Evolutionary conservation across 2,797 vertebrate genomes (phyloP).

Genomic region (Myotis daubentonii): DNA sequence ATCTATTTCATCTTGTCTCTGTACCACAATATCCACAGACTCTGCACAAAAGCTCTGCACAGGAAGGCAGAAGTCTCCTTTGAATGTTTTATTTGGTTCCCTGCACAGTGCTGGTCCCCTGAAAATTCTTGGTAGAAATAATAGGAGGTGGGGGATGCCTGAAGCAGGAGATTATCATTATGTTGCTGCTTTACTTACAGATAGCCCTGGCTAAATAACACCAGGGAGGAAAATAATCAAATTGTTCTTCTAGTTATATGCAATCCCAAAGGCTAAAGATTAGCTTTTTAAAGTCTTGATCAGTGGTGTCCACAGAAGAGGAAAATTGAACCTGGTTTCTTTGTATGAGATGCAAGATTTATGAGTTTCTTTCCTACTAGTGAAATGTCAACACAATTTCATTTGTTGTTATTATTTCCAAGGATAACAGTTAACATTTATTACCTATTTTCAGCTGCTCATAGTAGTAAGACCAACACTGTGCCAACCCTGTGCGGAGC

Average conservation of each 20-base stretch:
- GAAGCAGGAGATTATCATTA: not conserved
- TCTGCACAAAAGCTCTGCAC: not conserved
- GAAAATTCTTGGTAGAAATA: conserved; percentile 22
- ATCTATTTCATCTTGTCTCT: not conserved
- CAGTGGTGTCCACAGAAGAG: not conserved
- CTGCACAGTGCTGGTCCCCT: not conserved
- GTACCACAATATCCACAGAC: not conserved
- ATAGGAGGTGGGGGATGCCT: not conserved
- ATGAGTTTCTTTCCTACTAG: conserved; percentile 41
- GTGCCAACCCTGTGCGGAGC: not conserved
- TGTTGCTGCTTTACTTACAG: conserved; percentile 9
- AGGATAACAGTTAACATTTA: not conserved
- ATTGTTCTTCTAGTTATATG: conserved; percentile 29
- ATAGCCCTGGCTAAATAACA: not conserved
- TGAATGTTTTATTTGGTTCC: conserved; percentile 26
- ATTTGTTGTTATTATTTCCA: conserved; percentile 31
- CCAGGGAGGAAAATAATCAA: not conserved
- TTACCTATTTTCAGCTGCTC: not conserved
- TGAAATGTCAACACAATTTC: conserved; percentile 48
- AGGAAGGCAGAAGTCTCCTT: not conserved
- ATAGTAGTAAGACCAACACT: not conserved
- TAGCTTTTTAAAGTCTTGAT: conserved; percentile 17
- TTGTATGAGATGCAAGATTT: conserved; percentile 39
- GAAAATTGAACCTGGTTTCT: conserved; percentile 46
- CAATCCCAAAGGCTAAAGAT: conserved; percentile 34